Evolutionary conservation across 2,797 vertebrate species (phyloP), one percentile per base, ranked within the genome.

Genomic region (Sebastes elongatus): DNA sequence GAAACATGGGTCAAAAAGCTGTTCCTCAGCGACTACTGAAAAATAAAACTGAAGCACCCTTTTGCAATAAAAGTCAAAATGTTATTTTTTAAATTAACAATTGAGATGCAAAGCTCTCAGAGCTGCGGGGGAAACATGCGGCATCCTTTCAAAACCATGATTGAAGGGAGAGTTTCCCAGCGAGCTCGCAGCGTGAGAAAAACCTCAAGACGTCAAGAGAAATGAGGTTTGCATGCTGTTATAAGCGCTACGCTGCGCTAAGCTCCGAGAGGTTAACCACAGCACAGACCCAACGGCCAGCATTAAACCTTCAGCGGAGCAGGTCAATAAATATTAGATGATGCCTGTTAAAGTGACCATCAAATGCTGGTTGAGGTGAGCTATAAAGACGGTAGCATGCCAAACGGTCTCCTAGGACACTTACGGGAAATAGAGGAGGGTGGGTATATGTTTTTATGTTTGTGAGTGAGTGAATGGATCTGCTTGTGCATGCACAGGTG

Each of bases 291-390:
- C 59, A 71, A 32, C 53, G 71, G 85, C 76, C 83, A 7, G 83
- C 78, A 49, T 79, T 81, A 75, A 88, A 89, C 89, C 84, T 88
- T 89, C 81, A 80, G 72, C 11, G 63, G 84, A 86, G 81, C 69
- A 72, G 76, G 64, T 80, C 89, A 73, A 93, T 95, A 89, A 93
- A 94, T 95, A 93, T 93, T 94, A 91, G 80, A 95, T 94, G 92
- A 92, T 78, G 85, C 81, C 88, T 86, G 89, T 91, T 93, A 89
- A 94, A 92, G 92, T 92, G 92, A 95, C 93, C 92, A 93, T 92
- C 92, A 91, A 91, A 93, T 79, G 79, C 78, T 77, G 83, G 83
- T 85, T 80, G 74, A 88, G 78, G 71, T 76, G 79, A 82, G 88
- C 89, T 74, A 64, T 85, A 80, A 87, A 88, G 92, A 86, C 78